Percentiles rank a stretch among this genome's conserved stretches.
Conservation (phyloP, 1,140 invertebrate genomes). For the Drosophila repletoides region DNA sequence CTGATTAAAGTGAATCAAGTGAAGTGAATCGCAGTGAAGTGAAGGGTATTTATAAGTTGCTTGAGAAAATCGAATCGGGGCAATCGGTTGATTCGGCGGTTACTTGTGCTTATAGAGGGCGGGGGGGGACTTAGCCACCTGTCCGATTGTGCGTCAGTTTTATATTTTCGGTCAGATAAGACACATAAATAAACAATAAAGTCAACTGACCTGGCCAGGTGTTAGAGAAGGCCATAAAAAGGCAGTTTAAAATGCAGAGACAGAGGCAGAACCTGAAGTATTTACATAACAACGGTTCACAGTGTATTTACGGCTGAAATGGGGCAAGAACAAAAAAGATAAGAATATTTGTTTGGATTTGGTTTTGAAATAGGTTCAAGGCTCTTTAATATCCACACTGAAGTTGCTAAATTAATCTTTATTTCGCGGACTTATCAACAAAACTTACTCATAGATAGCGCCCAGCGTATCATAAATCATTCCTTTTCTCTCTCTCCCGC, state of each 20-base stretch:
- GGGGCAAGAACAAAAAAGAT: too few species aligned
- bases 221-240: neutral
- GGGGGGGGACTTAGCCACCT: neutral
- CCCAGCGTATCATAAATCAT: neutral
- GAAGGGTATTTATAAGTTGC: neutral
- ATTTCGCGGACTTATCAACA: slow-evolving; percentile 10
- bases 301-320: too few species aligned
- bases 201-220: neutral
- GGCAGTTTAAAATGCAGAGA: neutral
- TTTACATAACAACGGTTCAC: neutral
- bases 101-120: neutral
- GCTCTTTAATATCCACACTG: slow-evolving; percentile 1
- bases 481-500: neutral
- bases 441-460: too few species aligned
- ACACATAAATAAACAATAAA: neutral
- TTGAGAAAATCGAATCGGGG: neutral
- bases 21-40: neutral
- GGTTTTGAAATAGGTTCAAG: neutral
- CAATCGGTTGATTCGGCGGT: neutral
- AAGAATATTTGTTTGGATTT: neutral
- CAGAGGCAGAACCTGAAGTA: too few species aligned
- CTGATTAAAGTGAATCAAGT: slow-evolving; percentile 11
- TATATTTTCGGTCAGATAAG: slow-evolving; percentile 17
- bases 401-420: slow-evolving; percentile 3
- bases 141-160: slow-evolving; percentile 28